A percentile compares a stretch with the other conserved stretches of the same genome.
Evolutionary conservation across 1,140 invertebrate genomes (phyloP).

Genomic region (Danaus plexippus): DNA sequence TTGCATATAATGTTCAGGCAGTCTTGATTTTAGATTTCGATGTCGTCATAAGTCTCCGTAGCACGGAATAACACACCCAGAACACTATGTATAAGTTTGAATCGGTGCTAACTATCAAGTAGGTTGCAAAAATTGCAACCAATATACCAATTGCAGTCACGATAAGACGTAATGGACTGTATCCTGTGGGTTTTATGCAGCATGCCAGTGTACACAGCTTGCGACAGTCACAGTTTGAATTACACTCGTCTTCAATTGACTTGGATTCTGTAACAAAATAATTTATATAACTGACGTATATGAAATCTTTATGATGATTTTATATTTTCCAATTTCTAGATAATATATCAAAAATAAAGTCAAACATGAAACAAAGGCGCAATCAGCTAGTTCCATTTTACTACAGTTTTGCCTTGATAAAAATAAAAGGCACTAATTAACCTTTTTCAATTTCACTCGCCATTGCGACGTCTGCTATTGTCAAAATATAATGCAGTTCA

Average conservation of each 20-base stretch:
- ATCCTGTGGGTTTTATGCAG: constrained; percentile 24
- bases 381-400: too few relatives aligned
- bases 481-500: constrained; percentile 32
- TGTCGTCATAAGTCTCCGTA: constrained; percentile 46
- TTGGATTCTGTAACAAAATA: constrained; percentile 16
- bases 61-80: constrained; percentile 52
- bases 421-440: constrained; percentile 9
- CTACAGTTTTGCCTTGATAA: too few relatives aligned
- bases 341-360: too few relatives aligned
- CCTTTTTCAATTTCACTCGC: constrained; percentile 26
- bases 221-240: constrained; percentile 26
- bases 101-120: constrained; percentile 50
- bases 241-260: constrained; percentile 16
- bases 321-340: too few relatives aligned
- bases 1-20: constrained; percentile 11
- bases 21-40: constrained; percentile 33
- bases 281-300: constrained; percentile 19
- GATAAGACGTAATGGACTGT: constrained; percentile 24
- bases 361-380: too few relatives aligned
- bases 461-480: constrained; percentile 22
- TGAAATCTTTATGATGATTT: too few relatives aligned
- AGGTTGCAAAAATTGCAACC: constrained; percentile 44
- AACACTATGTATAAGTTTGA: constrained; percentile 53
- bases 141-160: constrained; percentile 47
- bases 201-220: constrained; percentile 35